Conservation (phyloP, 2,888 invertebrate genomes). For the Papilio demoleus region DNA sequence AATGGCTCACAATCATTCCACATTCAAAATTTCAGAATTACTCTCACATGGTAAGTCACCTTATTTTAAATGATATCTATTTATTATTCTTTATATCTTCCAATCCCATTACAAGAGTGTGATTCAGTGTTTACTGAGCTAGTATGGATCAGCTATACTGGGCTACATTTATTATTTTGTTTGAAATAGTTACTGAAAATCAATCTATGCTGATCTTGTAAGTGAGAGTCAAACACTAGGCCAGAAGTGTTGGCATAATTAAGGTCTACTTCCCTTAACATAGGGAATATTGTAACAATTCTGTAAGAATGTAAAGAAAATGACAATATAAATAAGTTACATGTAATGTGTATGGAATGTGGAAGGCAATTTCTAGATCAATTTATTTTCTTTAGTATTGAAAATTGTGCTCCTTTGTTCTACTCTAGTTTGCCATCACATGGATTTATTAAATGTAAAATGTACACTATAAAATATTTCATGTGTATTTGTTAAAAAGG, state of each 20-base stretch:
- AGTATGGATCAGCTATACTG: no score
- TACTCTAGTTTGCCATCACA: no score
- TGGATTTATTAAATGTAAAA: neutral
- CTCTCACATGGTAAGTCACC: constrained; percentile 77
- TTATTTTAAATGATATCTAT: constrained; percentile 11
- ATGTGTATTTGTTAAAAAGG: no score
- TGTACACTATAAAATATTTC: neutral
- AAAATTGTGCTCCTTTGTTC: no score
- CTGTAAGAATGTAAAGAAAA: neutral
- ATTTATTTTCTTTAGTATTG: no score
- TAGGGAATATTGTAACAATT: neutral
- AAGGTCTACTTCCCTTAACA: neutral
- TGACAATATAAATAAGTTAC: neutral
- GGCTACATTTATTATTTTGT: no score
- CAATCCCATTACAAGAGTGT: neutral
- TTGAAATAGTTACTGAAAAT: no score
- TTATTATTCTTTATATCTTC: neutral
- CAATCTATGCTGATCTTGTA: no score
- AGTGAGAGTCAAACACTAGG: no score
- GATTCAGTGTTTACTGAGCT: neutral
- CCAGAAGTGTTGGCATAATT: no score
- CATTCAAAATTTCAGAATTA: constrained; percentile 81
- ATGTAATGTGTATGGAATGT: neutral
- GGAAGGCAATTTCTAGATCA: no score
- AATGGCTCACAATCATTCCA: constrained; percentile 81